Conservation (phyloP, 2,113 vertebrate genomes). For the Bufo gargarizans region DNA sequence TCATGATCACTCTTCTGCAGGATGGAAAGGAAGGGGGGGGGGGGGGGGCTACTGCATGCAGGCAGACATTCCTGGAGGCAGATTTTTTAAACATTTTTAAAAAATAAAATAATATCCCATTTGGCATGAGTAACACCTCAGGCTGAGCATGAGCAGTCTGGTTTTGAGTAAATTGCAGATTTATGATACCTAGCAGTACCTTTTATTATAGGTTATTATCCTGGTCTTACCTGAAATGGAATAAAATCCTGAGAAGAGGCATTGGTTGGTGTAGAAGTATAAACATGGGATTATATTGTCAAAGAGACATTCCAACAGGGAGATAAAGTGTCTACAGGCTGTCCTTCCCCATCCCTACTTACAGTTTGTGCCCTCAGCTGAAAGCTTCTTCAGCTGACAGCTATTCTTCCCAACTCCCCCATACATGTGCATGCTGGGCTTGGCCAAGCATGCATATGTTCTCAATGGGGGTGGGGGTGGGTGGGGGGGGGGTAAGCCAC, state of each 20-base stretch:
- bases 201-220: constrained; percentile 3
- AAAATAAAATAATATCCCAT: neutral
- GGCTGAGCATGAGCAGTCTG: neutral
- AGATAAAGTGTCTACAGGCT: neutral
- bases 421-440: too few species aligned
- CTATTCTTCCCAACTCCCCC: too few species aligned
- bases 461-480: too few species aligned
- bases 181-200: neutral
- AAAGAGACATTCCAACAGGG: neutral
- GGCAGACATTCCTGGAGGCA: neutral
- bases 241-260: neutral
- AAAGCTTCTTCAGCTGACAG: too few species aligned
- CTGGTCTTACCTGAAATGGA: neutral
- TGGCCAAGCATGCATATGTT: too few species aligned
- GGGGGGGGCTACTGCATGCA: neutral
- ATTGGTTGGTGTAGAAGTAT: neutral
- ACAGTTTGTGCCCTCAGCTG: neutral
- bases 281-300: neutral
- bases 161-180: neutral
- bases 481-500: too few species aligned
- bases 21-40: neutral
- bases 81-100: neutral
- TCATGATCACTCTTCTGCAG: constrained; percentile 24
- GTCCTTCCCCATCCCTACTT: neutral
- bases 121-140: constrained; percentile 2